A percentile compares a stretch with the other conserved stretches of the same genome.
These are phyloP conservation scores for Sycophaga agraensis DNA, from an alignment of 1,140 invertebrate species.

Conservation along the genomic window DNA sequence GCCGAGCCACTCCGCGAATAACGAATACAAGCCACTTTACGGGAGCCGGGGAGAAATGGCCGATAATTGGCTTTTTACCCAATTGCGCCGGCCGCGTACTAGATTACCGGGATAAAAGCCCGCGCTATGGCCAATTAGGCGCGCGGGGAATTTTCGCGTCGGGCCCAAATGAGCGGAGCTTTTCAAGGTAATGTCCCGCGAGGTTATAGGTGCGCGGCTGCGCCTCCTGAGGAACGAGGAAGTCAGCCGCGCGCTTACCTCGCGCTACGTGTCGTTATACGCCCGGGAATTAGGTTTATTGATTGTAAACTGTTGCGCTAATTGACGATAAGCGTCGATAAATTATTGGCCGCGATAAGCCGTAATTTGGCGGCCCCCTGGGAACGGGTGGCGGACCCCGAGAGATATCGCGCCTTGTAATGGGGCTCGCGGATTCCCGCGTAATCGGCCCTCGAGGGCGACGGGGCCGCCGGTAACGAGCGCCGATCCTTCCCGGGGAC, in stretches of 20 bases:
- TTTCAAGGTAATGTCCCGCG: conserved; percentile 15
- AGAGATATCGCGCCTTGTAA: too few species aligned
- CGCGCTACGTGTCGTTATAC: not conserved
- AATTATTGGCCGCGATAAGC: not conserved
- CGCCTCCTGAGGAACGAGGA: conserved; percentile 24
- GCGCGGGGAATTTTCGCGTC: conserved; percentile 12
- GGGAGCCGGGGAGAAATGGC: too few species aligned
- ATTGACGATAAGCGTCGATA: conserved; percentile 1
- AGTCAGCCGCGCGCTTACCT: not conserved
- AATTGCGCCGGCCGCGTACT: conserved; percentile 1
- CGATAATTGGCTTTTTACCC: conserved; percentile 9
- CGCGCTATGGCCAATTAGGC: conserved; percentile 18
- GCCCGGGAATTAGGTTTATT: conserved; percentile 7
- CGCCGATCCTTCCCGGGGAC: too few species aligned
- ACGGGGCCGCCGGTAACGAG: too few species aligned
- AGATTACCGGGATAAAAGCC: too few species aligned
- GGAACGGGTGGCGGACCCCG: too few species aligned
- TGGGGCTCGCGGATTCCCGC: too few species aligned
- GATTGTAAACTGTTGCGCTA: not conserved
- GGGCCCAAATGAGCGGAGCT: conserved; percentile 2
- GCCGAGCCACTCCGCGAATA: too few species aligned
- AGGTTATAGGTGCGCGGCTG: not conserved
- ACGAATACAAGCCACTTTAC: too few species aligned
- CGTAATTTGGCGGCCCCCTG: too few species aligned
- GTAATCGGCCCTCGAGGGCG: too few species aligned